Conservation (phyloP, 1,140 invertebrate genomes). For the Euura lappo region DNA sequence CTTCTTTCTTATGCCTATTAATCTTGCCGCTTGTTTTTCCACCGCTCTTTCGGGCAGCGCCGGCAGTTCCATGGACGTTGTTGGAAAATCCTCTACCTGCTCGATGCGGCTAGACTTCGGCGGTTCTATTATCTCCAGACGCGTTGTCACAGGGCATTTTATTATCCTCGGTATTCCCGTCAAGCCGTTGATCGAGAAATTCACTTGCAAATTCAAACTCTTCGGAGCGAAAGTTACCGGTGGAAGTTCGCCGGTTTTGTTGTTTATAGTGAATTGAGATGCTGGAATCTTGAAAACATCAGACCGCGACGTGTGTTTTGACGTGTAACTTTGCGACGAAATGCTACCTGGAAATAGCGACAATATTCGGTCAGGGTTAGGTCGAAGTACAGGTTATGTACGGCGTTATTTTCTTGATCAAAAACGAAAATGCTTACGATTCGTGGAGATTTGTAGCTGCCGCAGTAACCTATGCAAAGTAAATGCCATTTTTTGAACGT, state of each 20-base stretch:
- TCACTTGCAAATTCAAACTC: not conserved
- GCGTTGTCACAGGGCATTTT: not conserved
- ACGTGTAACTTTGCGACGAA: constrained; percentile 3
- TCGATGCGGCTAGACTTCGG: not conserved
- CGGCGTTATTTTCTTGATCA: not conserved
- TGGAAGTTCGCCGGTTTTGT: not conserved
- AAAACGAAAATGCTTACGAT: not conserved
- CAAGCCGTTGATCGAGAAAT: not conserved
- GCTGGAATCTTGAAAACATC: not conserved
- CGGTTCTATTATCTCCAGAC: not conserved
- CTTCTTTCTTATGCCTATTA: constrained; percentile 78
- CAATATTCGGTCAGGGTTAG: not conserved
- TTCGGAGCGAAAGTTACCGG: not conserved
- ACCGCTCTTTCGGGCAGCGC: not conserved
- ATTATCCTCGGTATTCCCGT: not conserved
- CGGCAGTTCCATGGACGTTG: not conserved
- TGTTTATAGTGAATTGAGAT: not conserved
- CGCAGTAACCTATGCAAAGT: not conserved
- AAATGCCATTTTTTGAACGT: not conserved
- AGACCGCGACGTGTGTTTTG: not conserved
- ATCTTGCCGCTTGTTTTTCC: constrained; percentile 72
- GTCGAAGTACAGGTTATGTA: not conserved
- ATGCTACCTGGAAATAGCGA: not conserved
- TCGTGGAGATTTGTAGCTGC: not conserved
- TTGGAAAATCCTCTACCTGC: not conserved